Evolutionary conservation across 2,888 invertebrate genomes (phyloP).

Genomic region (Heliconius ethilla): DNA sequence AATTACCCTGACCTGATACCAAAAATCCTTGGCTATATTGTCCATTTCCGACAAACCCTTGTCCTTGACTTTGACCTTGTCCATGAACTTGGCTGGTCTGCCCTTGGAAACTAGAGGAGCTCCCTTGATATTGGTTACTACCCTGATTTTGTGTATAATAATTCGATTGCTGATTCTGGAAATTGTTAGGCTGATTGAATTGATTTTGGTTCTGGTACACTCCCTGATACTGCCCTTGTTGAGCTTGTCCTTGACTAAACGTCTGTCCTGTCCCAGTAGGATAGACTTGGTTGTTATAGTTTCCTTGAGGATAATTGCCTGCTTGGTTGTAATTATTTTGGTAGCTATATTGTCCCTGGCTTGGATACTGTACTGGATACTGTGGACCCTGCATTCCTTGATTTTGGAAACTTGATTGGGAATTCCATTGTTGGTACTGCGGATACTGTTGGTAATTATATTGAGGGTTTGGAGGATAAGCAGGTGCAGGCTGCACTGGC

Average conservation of each 20-base stretch:
- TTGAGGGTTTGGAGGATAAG: slow-evolving; percentile 47
- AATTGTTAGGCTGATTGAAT: slow-evolving; percentile 37
- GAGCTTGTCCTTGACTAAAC: slow-evolving; percentile 35
- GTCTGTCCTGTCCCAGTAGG: slow-evolving; percentile 34
- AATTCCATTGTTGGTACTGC: slow-evolving; percentile 55
- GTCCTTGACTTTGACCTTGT: slow-evolving; percentile 31
- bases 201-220: slow-evolving; percentile 41
- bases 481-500: slow-evolving; percentile 45
- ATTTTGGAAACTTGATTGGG: slow-evolving; percentile 51
- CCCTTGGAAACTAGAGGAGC: slow-evolving; percentile 29
- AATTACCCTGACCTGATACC: slow-evolving; percentile 51
- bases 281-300: slow-evolving; percentile 34
- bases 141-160: slow-evolving; percentile 37
- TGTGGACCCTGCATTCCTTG: slow-evolving; percentile 49
- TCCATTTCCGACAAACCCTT: slow-evolving; percentile 37
- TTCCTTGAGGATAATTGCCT: slow-evolving; percentile 34
- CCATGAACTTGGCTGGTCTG: slow-evolving; percentile 26
- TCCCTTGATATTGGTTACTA: slow-evolving; percentile 47
- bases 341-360: slow-evolving; percentile 44
- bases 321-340: slow-evolving; percentile 45
- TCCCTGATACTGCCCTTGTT: slow-evolving; percentile 36
- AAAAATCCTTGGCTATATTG: slow-evolving; percentile 56
- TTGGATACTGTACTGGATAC: slow-evolving; percentile 49
- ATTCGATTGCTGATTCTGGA: slow-evolving; percentile 39
- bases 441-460: slow-evolving; percentile 56